A percentile compares a stretch with the other conserved stretches of the same genome.
These are phyloP conservation scores for Eurosta solidaginis DNA, from an alignment of 1,140 invertebrate genomes.

Conservation along the genomic window DNA sequence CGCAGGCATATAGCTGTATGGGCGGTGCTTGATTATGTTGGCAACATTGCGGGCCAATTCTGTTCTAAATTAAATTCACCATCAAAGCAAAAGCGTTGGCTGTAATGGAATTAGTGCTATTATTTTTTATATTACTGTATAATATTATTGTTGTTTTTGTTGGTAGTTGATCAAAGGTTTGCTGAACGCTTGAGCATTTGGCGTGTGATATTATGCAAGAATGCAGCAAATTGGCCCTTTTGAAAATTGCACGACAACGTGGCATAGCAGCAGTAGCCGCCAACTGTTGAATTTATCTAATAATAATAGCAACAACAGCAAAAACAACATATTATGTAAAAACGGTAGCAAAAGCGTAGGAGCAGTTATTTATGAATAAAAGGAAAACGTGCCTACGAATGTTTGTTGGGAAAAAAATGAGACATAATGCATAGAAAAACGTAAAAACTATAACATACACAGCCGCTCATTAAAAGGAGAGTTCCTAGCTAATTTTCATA, in stretches of 20 bases:
- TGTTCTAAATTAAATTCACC: neutral
- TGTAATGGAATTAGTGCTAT: neutral
- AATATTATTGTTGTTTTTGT: neutral
- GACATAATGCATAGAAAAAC: neutral
- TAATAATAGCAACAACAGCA: neutral
- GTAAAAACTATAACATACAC: no score
- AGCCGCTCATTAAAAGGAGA: no score
- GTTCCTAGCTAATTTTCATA: no score
- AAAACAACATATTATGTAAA: neutral
- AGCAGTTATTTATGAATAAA: neutral
- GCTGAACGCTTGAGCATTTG: neutral
- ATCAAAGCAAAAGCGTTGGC: neutral
- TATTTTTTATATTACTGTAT: neutral
- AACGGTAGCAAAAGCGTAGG: neutral
- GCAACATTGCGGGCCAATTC: slow-evolving; percentile 1
- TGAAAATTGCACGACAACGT: slow-evolving; percentile 15
- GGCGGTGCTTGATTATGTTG: neutral
- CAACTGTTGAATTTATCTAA: no score
- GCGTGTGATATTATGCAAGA: slow-evolving; percentile 36
- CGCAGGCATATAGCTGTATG: neutral
- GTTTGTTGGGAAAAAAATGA: neutral
- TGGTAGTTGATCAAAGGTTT: neutral
- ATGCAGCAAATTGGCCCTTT: slow-evolving; percentile 34
- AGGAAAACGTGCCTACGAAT: neutral
- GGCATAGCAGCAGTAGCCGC: neutral